Percentiles rank a stretch among this genome's conserved stretches.
phyloP scores from a whole-genome alignment of 2,888 invertebrate species.

The Drosophila rubida region DNA sequence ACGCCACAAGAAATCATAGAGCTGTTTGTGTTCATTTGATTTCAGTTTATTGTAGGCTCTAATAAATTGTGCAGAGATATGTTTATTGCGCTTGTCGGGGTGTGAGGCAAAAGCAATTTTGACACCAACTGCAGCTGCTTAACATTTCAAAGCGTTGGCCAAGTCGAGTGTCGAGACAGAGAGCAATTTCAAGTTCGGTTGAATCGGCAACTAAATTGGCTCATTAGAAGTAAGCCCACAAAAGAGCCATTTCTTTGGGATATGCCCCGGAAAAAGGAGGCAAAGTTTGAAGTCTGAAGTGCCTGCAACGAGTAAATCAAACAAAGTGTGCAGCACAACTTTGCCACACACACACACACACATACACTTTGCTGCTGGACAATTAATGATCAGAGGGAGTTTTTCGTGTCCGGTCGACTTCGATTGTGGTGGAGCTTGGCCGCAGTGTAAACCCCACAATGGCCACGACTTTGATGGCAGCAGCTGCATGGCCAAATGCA shows the following conservation, averaged over 20 bases:
- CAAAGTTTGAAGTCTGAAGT: conserved; percentile 71
- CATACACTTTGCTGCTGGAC: conserved; percentile 38
- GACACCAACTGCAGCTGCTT: conserved; percentile 44
- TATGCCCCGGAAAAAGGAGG: conserved; percentile 17
- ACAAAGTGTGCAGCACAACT: conserved; percentile 59
- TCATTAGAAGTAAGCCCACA: conserved; percentile 77
- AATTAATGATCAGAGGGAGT: conserved; percentile 64
- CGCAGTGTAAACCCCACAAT: conserved; percentile 71
- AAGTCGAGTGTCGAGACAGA: conserved; percentile 41
- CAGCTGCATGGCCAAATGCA: conserved; percentile 69
- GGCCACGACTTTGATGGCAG: conserved; percentile 68
- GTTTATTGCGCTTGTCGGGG: too few relatives aligned
- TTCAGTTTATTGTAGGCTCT: not conserved
- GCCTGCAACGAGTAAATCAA: conserved; percentile 68
- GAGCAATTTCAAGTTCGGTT: conserved; percentile 67
- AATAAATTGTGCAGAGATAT: too few relatives aligned
- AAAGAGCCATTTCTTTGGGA: conserved; percentile 42
- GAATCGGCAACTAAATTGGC: conserved; percentile 79
- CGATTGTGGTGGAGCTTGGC: conserved; percentile 60
- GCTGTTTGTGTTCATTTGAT: not conserved
- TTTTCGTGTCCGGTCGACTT: conserved; percentile 49
- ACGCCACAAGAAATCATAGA: conserved; percentile 10
- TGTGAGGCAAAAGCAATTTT: conserved; percentile 3
- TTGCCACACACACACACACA: conserved; percentile 19
- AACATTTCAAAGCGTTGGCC: conserved; percentile 71